Percentiles rank a stretch among this genome's conserved stretches.
phyloP scores from a whole-genome alignment of 1,140 invertebrate genomes.

The Geopemphigus sp. region DNA sequence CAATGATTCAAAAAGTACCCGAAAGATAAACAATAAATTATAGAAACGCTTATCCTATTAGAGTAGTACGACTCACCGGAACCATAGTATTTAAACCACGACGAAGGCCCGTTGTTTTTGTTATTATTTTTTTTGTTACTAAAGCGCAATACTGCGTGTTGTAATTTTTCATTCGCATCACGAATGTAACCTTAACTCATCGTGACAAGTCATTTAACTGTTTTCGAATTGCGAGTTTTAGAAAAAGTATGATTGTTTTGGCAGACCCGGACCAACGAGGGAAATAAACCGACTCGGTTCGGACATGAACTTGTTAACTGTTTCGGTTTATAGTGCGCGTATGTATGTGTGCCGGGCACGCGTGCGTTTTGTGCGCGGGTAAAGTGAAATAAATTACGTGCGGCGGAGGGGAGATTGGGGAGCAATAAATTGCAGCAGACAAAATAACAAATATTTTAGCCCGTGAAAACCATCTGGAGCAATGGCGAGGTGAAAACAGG shows the following conservation, averaged over 20 bases:
- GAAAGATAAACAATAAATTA: too few relatives aligned
- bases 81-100: too few relatives aligned
- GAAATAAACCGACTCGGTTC: neutral
- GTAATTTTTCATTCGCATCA: neutral
- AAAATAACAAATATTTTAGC: conserved; percentile 46
- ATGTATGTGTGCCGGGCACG: neutral
- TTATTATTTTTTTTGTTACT: too few relatives aligned
- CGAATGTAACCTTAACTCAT: neutral
- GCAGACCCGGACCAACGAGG: neutral
- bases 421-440: conserved; percentile 26
- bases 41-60: too few relatives aligned
- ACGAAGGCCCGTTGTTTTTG: too few relatives aligned
- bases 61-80: too few relatives aligned
- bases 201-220: neutral
- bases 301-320: neutral
- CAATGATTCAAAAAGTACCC: too few relatives aligned
- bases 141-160: neutral
- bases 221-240: neutral
- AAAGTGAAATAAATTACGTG: conserved; percentile 44
- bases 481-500: neutral
- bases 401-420: neutral
- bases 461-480: neutral
- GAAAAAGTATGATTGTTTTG: neutral
- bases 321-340: neutral
- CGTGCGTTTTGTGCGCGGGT: neutral